A percentile compares a stretch with the other conserved stretches of the same genome.
phyloP scores from a whole-genome alignment of 2,797 vertebrate species.

The Lagorchestes hirsutus region DNA sequence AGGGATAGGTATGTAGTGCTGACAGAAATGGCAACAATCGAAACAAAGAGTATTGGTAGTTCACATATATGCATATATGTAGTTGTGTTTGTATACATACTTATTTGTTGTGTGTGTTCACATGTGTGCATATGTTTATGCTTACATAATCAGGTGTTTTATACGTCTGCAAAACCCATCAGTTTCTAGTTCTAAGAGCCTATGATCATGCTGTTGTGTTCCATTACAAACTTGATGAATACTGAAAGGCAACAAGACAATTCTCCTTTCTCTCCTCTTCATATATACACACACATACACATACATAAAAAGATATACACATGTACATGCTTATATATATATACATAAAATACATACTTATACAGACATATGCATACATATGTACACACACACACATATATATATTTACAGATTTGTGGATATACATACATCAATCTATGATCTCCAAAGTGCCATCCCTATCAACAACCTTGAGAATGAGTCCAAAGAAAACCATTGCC shows the following conservation, averaged over 20 bases:
- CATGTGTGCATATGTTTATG: neutral
- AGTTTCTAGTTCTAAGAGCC: neutral
- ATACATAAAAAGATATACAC: no score
- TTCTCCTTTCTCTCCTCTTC: neutral
- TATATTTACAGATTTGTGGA: no score
- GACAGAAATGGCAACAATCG: neutral
- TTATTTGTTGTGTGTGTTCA: neutral
- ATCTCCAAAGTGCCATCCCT: neutral
- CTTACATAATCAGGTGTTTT: slow-evolving; percentile 29
- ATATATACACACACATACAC: neutral
- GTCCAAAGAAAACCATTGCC: neutral
- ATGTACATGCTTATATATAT: no score
- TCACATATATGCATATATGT: neutral
- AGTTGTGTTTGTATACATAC: neutral
- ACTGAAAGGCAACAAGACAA: neutral
- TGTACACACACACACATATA: no score
- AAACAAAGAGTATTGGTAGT: neutral
- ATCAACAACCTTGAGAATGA: neutral
- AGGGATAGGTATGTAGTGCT: neutral
- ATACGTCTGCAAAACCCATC: neutral
- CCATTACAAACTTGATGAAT: neutral
- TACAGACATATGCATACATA: no score
- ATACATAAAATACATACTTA: no score
- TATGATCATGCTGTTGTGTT: neutral
- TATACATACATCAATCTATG: neutral